Evolutionary conservation across 2,797 vertebrate genomes (phyloP), one percentile per base, ranked within the genome.

Genomic region (Pachyuromys duprasi): DNA sequence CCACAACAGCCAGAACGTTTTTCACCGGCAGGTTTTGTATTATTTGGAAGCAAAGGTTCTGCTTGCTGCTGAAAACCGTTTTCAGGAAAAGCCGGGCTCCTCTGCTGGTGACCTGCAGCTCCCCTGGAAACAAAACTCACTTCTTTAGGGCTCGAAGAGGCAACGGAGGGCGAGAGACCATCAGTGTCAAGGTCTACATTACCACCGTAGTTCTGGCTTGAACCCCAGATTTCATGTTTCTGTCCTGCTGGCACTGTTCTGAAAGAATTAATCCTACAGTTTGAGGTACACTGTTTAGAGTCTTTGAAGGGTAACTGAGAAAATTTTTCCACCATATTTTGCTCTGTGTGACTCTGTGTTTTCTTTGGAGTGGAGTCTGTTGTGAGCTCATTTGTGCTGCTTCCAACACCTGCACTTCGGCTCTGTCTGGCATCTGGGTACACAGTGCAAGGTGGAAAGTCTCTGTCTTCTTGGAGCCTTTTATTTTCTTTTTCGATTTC

Each of bases 401-500:
- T 88, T 81, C 92, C 93, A 84, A 90, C 20, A 28, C 26, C 88
- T 92, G 97, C 97, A 75, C 86, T 97, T 97, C 98, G 97, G 96
- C 93, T 65, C 95, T 93, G 95, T 26, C 42, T 93, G 90, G 86
- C 86, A 95, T 97, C 97, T 92, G 96, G 82, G 83, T 74, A 65
- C 87, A 36, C 3, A 91, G 11, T 88, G 63, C 67, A 12, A 42
- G 95, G 76, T 1, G 86, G 93, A n/a, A 78, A 42, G 36, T 96
- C 93, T 0, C 81, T 90, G 45, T 98, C 97, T 95, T 97, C 97
- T 33, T 98, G 98, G 90, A 93, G 97, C n/a, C 96, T 98, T 55
- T 99, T 98, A 42, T 98, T 99, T 97, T 99, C 99, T 92, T 99
- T 99, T 55, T 99, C 99, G 18, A 99, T 99, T 96, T 99, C 99